Percentiles rank a stretch among this genome's conserved stretches.
These are phyloP conservation scores for Neotoxoptera formosana DNA, from an alignment of 1,140 invertebrate genomes.

Conservation along the genomic window DNA sequence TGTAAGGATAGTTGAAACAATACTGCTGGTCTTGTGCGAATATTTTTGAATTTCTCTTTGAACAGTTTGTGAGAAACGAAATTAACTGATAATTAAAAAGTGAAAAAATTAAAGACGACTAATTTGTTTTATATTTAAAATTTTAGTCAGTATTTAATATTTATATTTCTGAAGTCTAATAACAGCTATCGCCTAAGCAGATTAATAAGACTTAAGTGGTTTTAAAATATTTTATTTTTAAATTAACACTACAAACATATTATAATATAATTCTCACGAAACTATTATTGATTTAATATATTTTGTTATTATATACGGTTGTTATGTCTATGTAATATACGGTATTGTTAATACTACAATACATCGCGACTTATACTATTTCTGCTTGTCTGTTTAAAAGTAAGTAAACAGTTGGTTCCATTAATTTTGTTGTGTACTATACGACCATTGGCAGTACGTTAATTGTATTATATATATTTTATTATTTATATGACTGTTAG, in stretches of 20 bases:
- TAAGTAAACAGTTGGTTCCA: not conserved
- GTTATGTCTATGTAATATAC: not conserved
- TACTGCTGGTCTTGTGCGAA: not conserved
- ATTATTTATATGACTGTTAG: not conserved
- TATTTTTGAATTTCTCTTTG: not conserved
- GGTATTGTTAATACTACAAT: conserved; percentile 1
- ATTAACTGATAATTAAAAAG: not conserved
- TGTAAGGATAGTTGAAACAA: not conserved
- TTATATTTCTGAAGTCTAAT: not conserved
- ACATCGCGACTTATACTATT: not conserved
- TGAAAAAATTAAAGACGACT: not conserved
- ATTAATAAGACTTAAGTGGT: not conserved
- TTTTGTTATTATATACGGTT: not conserved
- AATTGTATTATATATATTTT: not conserved
- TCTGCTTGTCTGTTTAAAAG: not conserved
- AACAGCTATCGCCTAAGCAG: not conserved
- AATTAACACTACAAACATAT: not conserved
- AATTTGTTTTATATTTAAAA: not conserved
- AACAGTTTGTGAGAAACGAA: not conserved
- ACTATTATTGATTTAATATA: conserved; percentile 38
- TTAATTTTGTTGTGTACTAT: not conserved
- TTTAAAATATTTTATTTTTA: not conserved
- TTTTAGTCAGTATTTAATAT: not conserved
- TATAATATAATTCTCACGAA: not conserved
- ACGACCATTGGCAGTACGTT: not conserved